Evolutionary conservation across 2,113 vertebrate genomes (phyloP), one percentile per base, ranked within the genome.

Genomic region (Otocyon megalotis): DNA sequence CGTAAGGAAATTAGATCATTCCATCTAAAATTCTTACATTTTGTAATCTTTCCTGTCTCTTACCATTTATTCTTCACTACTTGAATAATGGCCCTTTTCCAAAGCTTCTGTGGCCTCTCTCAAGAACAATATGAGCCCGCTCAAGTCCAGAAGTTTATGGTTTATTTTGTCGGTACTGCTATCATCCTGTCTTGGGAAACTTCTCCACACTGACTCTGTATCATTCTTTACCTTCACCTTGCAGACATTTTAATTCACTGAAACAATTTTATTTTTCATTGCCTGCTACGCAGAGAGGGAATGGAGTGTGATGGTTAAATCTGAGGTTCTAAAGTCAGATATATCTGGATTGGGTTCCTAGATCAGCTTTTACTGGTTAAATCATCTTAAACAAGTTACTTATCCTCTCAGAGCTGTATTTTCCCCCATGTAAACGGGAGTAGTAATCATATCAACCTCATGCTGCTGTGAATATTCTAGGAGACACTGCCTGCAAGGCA

Each of bases 31-130:
- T 72, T 86, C 24, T 96, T 86, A 30, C 17, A 35, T 83, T 82
- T 17, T 72, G 1, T 79, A 58, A 8, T 50, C 54, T 92, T 89
- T 77, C 35, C n/a, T 90, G 6, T 56, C 37, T 83, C 54, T 72
- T 88, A 62, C 48, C 35, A n/a, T 83, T 83, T 82, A 76, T 71
- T 90, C 19, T 87, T 90, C 58, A 30, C 93, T 83, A 63, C 37
- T 56, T 87, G 43, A 81, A 54, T 56, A 63, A 67, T 54, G 19
- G 8, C 56, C 24, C 30, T 35, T 94, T 74, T 76, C 17, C 72
- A 72, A 54, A 96, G 80, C 65, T 92, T 84, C 58, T 60, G 15
- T 60, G 56, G 19, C 53, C 32, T 82, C 53, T 89, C 37, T 92
- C 11, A 83, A 67, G 37, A 88, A 79, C 74, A 67, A 15, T 50